Percentiles rank a stretch among this genome's conserved stretches.
phyloP scores from a whole-genome alignment of 92 coral and sea anemone genomes.

The Zoanthus sansibaricus region DNA sequence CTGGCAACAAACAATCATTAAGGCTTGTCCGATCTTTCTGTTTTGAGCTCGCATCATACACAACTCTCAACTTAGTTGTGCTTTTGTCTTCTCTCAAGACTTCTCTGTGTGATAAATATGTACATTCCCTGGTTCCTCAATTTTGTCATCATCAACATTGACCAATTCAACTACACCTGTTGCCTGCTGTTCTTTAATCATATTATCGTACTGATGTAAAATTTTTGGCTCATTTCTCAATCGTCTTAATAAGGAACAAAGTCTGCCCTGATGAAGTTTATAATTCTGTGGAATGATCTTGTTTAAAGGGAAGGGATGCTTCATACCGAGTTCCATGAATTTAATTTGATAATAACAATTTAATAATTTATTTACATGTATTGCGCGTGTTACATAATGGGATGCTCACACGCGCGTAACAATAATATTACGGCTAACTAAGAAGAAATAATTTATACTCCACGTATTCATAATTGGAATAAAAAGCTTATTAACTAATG shows the following conservation, averaged over 20 bases:
- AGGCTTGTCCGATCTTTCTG: constrained; percentile 22
- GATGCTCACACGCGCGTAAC: too few relatives aligned
- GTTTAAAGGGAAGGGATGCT: constrained; percentile 53
- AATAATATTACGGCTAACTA: too few relatives aligned
- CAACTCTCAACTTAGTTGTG: constrained; percentile 42
- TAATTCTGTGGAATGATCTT: constrained; percentile 51
- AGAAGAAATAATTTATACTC: too few relatives aligned
- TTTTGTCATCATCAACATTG: constrained; percentile 11
- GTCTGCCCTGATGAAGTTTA: constrained; percentile 34
- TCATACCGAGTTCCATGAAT: constrained; percentile 38
- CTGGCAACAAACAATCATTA: constrained; percentile 38
- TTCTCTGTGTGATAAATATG: constrained; percentile 58
- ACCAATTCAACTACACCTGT: constrained; percentile 40
- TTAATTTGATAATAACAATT: constrained; percentile 3
- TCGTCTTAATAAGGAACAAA: constrained; percentile 30
- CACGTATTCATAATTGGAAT: too few relatives aligned
- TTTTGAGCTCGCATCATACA: constrained; percentile 51
- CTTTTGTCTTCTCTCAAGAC: constrained; percentile 47
- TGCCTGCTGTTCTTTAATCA: constrained; percentile 48
- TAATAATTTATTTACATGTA: too few relatives aligned
- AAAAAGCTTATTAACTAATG: too few relatives aligned
- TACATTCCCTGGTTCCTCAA: constrained; percentile 25
- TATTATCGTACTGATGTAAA: constrained; percentile 40
- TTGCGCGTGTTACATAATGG: too few relatives aligned
- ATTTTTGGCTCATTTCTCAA: not conserved